Percentiles rank a stretch among this genome's conserved stretches.
Conservation (phyloP, 2,113 vertebrate species). For the Pedionomus torquatus region DNA sequence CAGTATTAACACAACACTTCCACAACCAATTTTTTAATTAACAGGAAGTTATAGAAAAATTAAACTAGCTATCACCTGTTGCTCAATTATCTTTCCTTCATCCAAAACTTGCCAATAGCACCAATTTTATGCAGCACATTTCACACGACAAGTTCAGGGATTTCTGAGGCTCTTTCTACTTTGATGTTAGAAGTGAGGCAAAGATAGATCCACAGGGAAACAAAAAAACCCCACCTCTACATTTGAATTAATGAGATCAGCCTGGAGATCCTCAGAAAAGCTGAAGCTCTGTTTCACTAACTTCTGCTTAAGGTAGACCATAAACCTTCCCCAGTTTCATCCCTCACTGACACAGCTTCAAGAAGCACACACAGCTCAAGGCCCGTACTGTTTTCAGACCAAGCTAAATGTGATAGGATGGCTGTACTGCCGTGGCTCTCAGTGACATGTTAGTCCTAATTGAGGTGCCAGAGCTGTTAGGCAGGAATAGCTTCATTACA, state of each 20-base stretch:
- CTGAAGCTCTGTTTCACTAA: not conserved
- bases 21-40: not conserved
- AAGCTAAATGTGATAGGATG: not conserved
- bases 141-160: not conserved
- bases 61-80: not conserved
- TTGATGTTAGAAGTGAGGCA: conserved; percentile 3
- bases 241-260: not conserved
- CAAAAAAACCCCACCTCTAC: not conserved
- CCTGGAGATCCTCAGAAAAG: not conserved
- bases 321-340: not conserved
- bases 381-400: not conserved
- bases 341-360: not conserved
- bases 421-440: not conserved
- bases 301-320: not conserved
- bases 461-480: not conserved
- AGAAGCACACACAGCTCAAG: not conserved
- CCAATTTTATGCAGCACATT: not conserved
- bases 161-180: not conserved
- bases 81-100: not conserved
- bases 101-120: not conserved
- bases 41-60: not conserved
- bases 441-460: not conserved
- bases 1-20: not conserved
- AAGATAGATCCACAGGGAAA: not conserved
- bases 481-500: conserved; percentile 1